phyloP scores from a whole-genome alignment of 2,888 invertebrate genomes.

The Cantharis rustica region DNA sequence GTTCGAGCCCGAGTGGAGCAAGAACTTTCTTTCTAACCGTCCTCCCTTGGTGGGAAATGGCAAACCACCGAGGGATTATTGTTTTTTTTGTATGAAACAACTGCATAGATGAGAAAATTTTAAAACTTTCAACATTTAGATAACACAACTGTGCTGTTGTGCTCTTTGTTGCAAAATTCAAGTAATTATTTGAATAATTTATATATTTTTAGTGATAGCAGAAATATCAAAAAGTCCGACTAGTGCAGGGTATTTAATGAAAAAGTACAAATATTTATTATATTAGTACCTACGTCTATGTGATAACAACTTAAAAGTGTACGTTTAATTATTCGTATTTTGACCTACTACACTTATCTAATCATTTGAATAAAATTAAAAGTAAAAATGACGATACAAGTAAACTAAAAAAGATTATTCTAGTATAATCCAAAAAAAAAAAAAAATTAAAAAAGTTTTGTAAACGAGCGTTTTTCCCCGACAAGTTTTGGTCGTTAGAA shows the following conservation, averaged over 20 bases:
- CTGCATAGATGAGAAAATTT: neutral
- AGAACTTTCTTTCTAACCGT: too few relatives aligned
- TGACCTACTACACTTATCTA: neutral
- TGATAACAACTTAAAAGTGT: neutral
- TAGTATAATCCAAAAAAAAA: neutral
- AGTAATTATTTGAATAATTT: neutral
- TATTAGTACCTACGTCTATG: neutral
- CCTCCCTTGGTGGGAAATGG: too few relatives aligned
- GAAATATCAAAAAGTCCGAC: neutral
- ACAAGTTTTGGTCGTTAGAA: neutral
- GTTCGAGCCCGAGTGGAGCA: too few relatives aligned
- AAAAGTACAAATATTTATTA: neutral
- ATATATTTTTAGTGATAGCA: neutral
- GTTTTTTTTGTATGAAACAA: too few relatives aligned
- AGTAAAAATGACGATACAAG: neutral
- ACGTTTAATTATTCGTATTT: neutral
- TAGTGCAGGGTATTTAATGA: neutral
- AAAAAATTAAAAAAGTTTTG: neutral
- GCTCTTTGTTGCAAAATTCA: neutral
- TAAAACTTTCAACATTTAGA: neutral
- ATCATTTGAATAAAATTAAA: neutral
- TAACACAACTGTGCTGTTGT: neutral
- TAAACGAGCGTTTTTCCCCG: neutral
- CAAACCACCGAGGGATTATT: too few relatives aligned
- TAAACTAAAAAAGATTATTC: neutral